Conservation (phyloP, 2,797 vertebrate species). For the Clamator glandarius region DNA sequence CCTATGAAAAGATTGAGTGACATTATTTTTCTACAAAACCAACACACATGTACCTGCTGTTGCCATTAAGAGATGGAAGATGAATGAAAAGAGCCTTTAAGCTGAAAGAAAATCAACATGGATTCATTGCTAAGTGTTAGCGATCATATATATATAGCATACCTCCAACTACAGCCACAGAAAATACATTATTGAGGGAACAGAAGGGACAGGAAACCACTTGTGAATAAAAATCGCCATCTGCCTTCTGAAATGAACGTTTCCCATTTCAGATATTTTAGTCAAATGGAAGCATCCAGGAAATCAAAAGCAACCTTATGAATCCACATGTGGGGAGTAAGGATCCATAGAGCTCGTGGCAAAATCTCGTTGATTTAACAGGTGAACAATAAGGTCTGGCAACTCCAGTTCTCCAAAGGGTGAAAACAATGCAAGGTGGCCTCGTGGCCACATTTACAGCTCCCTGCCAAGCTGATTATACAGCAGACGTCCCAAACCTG, state of each 20-base stretch:
- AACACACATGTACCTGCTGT: neutral
- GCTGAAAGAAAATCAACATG: conserved; percentile 50
- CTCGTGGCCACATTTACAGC: neutral
- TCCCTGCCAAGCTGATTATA: neutral
- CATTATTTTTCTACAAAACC: neutral
- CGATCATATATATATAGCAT: neutral
- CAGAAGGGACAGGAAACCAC: conserved; percentile 23
- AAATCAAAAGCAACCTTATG: neutral
- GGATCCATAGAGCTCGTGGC: rapidly evolving
- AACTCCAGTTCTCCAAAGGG: neutral
- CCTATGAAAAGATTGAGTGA: neutral
- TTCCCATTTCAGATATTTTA: neutral
- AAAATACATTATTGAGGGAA: neutral
- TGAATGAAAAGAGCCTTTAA: conserved; percentile 22
- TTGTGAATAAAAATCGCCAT: neutral
- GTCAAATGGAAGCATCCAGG: neutral
- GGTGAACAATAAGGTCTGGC: neutral
- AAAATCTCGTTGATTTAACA: neutral
- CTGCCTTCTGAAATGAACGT: neutral
- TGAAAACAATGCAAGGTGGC: neutral
- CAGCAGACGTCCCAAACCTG: neutral
- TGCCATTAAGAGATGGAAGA: conserved; percentile 37
- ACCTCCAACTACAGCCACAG: neutral
- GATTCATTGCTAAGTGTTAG: conserved; percentile 36
- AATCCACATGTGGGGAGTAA: neutral